Base-by-base conservation (phyloP, 1,140 invertebrate genomes). In the Idris sp. region DNA sequence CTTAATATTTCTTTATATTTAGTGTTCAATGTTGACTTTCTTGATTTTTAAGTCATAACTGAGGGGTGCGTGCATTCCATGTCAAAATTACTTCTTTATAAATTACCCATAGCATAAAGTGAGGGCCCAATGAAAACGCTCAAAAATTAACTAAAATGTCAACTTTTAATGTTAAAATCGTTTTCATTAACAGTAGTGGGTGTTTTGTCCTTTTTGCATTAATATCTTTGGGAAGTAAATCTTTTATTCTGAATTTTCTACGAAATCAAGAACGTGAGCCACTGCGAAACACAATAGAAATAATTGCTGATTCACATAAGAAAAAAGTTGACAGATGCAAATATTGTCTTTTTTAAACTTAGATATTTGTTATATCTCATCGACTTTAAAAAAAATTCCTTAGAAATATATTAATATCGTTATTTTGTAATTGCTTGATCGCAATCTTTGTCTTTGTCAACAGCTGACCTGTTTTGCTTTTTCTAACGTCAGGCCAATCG, bases 21-120 rank as follows among this genome's bases (percentile, higher is more conserved):
- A 84, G 81, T 87, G n/a, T 83, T 79, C 79, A 7, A 81, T 86
- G 86, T 87, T 86, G 85, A 87, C 86, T 87, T 87, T 87, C 84
- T 79, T 81, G 78, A 87, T 86, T 87, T 87, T 87, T 83, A 85
- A 80, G 81, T 83, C 81, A 71, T 62, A 61, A 59, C 54, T 46
- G 82, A 81, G 79, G 81, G 84, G 82, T 81, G 84, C 78, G 84
- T 77, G 77, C n/a, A n/a, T n/a, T n/a, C n/a, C n/a, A n/a, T n/a
- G n/a, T n/a, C n/a, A n/a, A n/a, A n/a, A n/a, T n/a, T n/a, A n/a
- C n/a, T n/a, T n/a, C n/a, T n/a, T n/a, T n/a, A n/a, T n/a, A n/a
- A n/a, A n/a, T n/a, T n/a, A n/a, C n/a, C n/a, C n/a, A n/a, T n/a
- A n/a, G n/a, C n/a, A n/a, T n/a, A n/a, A n/a, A n/a, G n/a, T n/a